Percentiles rank a stretch among this genome's conserved stretches.
Evolutionary conservation across 2,888 invertebrate genomes (phyloP).

Genomic region (Ferrisia virgata): DNA sequence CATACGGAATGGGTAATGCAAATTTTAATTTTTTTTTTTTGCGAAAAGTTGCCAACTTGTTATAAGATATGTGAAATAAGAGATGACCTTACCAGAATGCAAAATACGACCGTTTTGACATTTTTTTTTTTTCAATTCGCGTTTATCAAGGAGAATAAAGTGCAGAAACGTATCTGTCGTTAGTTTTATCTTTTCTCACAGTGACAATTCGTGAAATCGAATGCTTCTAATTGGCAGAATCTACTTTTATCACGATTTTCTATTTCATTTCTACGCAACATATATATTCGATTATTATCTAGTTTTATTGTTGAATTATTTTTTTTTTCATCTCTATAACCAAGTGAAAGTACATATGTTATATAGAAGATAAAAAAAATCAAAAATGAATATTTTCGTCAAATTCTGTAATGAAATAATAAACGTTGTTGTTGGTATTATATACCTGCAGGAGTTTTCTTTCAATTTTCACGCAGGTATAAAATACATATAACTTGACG

Average conservation of each 20-base stretch:
- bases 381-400: not conserved
- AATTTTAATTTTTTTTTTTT: not conserved
- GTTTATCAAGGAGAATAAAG: not conserved
- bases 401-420: not conserved
- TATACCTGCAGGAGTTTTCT: too few species aligned
- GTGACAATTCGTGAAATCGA: slow-evolving; percentile 15
- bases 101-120: not conserved
- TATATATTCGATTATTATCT: not conserved
- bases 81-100: not conserved
- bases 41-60: not conserved
- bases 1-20: not conserved
- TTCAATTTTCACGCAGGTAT: not conserved
- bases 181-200: not conserved
- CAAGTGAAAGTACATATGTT: not conserved
- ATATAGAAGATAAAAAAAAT: not conserved
- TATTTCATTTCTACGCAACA: not conserved
- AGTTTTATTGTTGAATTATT: not conserved
- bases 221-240: slow-evolving; percentile 31
- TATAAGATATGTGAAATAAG: not conserved
- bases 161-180: not conserved
- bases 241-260: slow-evolving; percentile 29
- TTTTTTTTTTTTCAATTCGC: not conserved
- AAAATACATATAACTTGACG: not conserved
- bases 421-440: not conserved
- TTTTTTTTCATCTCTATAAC: not conserved